Base-by-base conservation (phyloP, 1,140 invertebrate genomes). In the Aleiodes sp. region DNA sequence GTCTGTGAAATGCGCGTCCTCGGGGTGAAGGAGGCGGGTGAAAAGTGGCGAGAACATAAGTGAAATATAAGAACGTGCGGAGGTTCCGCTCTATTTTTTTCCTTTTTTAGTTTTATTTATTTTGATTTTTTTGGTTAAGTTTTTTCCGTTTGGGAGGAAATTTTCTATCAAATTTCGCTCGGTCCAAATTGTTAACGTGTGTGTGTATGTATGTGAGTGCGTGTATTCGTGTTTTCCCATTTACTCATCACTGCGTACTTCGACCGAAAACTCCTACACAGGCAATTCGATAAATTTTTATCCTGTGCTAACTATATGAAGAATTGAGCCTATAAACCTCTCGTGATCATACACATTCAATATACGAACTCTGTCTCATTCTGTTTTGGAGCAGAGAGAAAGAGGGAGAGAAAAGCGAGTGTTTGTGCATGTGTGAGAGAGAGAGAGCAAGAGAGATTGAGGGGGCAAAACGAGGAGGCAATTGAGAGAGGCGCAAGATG, bases 41-140 rank as follows among this genome's bases (percentile, higher is more conserved):
- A 67, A 68, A 70, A 73, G 74, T 74, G 75, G 72, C 70, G 70
- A 74, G 71, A 74, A 74, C 65, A 29, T n/a, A 31, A 69, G 72
- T 72, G 71, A 76, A 57, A 65, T n/a, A n/a, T n/a, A 41, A 65
- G 6, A 52, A 24, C 29, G 16, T 24, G 2, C 16, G 21, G 19
- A 41, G 6, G 2, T 41, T 28, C 64, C 19, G 29, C 19, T 65
- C 39, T 8, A 63, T 35, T 63, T 39, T 39, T 63, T 63, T 35
- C 9, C 10, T 28, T 10, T 8, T 29, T 43, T 28, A 28, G 16
- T 65, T 43, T 60, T 39, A 29, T 70, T 63, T 60, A 6, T 37
- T 64, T 16, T 59, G 12, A 8, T 24, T 16, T 59, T 59, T 0
- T 59, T 33, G 7, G 7, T 1, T 33, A 8, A 8, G 7, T 1